Conservation (phyloP, 2,797 vertebrate genomes). For the Cirrhinus mrigala region DNA sequence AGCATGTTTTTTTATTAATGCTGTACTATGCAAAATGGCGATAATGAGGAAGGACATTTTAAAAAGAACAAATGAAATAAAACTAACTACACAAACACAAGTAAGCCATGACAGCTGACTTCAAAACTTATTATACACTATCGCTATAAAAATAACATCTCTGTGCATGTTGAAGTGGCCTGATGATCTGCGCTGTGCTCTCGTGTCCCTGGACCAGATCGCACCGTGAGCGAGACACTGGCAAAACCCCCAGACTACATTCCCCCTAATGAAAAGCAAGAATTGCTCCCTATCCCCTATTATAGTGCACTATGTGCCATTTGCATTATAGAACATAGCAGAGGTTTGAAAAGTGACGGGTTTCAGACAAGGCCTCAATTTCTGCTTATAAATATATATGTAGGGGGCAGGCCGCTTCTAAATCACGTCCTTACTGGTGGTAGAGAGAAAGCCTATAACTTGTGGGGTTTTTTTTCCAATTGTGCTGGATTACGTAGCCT, state of each 20-base stretch:
- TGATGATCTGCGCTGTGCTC: not conserved
- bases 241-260: not conserved
- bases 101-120: not conserved
- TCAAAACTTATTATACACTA: not conserved
- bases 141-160: not conserved
- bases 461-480: not conserved
- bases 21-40: not conserved
- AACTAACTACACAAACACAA: not conserved
- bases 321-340: not conserved
- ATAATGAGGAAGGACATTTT: not conserved
- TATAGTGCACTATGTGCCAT: not conserved
- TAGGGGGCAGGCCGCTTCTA: not conserved
- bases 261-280: not conserved
- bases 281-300: not conserved
- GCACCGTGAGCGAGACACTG: not conserved
- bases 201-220: not conserved
- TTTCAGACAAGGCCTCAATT: not conserved
- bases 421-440: not conserved
- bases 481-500: not conserved
- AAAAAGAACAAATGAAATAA: not conserved
- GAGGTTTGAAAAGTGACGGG: not conserved
- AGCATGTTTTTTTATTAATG: not conserved
- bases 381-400: not conserved
- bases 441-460: not conserved
- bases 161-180: not conserved